phyloP scores from a whole-genome alignment of 1,140 invertebrate species.

The Cherax quadricarinatus region DNA sequence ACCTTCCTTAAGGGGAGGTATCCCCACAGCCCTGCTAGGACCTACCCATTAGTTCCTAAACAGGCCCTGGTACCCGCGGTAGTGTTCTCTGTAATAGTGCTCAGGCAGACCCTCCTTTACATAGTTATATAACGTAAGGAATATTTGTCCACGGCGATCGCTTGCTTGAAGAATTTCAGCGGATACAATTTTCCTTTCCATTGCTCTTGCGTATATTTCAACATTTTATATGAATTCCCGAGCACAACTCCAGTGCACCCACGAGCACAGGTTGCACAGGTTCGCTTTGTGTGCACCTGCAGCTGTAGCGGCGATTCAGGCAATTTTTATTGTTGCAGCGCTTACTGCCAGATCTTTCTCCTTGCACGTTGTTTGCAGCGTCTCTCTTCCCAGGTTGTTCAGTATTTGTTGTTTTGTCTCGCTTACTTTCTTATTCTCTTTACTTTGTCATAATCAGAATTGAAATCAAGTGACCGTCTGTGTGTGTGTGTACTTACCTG shows the following conservation, averaged over 20 bases:
- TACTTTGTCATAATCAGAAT: too few relatives aligned
- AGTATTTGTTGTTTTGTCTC: too few relatives aligned
- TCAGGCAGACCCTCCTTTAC: background rate
- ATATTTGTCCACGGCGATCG: constrained; percentile 37
- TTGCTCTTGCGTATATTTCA: constrained; percentile 32
- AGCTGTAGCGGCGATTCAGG: background rate
- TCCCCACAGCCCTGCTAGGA: too few relatives aligned
- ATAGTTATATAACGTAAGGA: background rate
- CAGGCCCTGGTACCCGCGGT: background rate
- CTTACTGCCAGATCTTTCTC: too few relatives aligned
- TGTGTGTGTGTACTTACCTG: too few relatives aligned
- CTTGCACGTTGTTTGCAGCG: too few relatives aligned
- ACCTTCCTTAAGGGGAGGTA: too few relatives aligned
- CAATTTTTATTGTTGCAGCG: background rate
- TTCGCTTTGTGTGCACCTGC: background rate
- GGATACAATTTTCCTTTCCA: constrained; percentile 31
- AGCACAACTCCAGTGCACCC: background rate
- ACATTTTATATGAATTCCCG: constrained; percentile 31
- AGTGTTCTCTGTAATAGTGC: background rate
- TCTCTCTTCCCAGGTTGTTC: too few relatives aligned
- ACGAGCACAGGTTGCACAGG: background rate
- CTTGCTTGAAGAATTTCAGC: constrained; percentile 36
- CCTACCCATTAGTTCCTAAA: too few relatives aligned
- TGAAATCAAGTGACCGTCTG: too few relatives aligned
- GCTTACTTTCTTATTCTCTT: too few relatives aligned